phyloP scores from a whole-genome alignment of 2,113 vertebrate genomes.

The Ranitomeya imitator region DNA sequence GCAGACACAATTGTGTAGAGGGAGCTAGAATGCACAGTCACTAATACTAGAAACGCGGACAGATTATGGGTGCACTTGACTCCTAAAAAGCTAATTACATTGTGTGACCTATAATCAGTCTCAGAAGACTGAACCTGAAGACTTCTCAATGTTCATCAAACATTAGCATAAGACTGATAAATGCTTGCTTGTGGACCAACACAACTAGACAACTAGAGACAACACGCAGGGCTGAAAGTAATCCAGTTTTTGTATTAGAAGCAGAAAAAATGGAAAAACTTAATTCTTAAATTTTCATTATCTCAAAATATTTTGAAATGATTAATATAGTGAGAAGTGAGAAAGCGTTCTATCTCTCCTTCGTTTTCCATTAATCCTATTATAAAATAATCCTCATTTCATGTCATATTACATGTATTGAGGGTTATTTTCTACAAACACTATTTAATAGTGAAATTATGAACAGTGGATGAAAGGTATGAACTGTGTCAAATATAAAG shows the following conservation, averaged over 20 bases:
- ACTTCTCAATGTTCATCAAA: not conserved
- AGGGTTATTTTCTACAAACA: not conserved
- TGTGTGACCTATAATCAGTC: not conserved
- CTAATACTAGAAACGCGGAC: not conserved
- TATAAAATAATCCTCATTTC: slow-evolving; percentile 4
- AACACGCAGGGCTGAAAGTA: not conserved
- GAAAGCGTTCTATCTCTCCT: not conserved
- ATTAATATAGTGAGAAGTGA: not conserved
- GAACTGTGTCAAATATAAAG: not conserved
- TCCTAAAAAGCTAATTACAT: not conserved
- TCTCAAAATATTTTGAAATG: not conserved
- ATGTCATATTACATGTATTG: not conserved
- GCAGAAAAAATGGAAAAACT: not conserved
- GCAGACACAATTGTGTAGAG: not conserved
- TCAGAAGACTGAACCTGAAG: not conserved
- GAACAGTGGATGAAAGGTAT: not conserved
- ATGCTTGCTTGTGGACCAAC: not conserved
- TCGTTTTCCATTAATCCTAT: not conserved
- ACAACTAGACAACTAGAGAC: not conserved
- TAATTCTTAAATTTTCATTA: not conserved
- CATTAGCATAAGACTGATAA: not conserved
- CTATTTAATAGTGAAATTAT: not conserved
- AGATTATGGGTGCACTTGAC: not conserved
- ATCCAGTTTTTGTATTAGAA: not conserved
- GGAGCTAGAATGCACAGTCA: not conserved